Percentiles rank a stretch among this genome's conserved stretches.
phyloP scores from a whole-genome alignment of 2,797 vertebrate genomes.

The Onychomys arenicola region DNA sequence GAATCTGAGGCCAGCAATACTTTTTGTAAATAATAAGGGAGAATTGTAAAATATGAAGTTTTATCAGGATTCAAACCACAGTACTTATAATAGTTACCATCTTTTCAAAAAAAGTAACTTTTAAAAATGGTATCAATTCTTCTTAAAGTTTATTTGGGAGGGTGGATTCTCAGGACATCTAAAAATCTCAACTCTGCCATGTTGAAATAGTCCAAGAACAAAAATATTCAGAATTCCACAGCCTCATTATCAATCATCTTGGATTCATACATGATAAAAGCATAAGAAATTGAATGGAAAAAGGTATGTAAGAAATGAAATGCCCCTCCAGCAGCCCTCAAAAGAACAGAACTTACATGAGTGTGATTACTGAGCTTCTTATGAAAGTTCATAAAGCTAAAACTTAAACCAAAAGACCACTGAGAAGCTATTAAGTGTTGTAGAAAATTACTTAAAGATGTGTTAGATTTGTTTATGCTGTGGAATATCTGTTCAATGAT shows the following conservation, averaged over 20 bases:
- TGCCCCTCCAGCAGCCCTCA: neutral
- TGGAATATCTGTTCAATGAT: neutral
- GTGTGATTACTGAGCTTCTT: neutral
- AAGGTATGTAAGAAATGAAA: neutral
- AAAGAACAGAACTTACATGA: neutral
- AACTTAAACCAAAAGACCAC: neutral
- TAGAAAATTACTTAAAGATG: neutral
- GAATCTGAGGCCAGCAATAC: neutral
- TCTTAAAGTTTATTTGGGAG: neutral
- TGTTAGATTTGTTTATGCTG: neutral
- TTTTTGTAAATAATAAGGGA: neutral
- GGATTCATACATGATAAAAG: neutral
- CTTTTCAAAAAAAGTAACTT: constrained; percentile 20
- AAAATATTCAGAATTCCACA: constrained; percentile 5
- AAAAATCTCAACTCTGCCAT: neutral
- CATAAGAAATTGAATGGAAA: neutral
- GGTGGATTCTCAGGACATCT: neutral
- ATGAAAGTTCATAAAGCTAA: neutral
- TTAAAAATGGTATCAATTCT: neutral
- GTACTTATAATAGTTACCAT: neutral
- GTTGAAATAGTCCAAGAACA: constrained; percentile 44
- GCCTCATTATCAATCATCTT: constrained; percentile 6
- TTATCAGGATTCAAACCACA: constrained; percentile 1
- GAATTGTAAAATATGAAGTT: constrained; percentile 18
- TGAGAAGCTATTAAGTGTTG: neutral